phyloP scores from a whole-genome alignment of 2,113 vertebrate genomes.

The Brachypodius melanocephalos region DNA sequence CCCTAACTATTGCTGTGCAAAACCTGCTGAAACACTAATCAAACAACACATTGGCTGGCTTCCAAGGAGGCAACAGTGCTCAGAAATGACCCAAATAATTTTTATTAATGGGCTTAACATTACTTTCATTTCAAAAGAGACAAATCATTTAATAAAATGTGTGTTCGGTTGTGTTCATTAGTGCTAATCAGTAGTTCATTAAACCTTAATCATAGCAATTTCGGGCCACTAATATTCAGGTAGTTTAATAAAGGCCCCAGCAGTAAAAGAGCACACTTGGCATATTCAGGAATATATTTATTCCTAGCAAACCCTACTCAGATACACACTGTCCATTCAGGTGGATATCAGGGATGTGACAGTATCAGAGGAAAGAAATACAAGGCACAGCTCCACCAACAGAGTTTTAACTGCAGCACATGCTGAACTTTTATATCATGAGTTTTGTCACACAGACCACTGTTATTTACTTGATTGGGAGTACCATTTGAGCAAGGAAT shows the following conservation, averaged over 20 bases:
- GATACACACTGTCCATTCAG: neutral
- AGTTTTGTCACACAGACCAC: neutral
- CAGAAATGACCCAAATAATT: conserved; percentile 68
- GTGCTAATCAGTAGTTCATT: conserved; percentile 64
- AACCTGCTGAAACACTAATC: neutral
- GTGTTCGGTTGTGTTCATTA: conserved; percentile 66
- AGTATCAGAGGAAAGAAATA: neutral
- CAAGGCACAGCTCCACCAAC: neutral
- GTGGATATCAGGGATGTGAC: neutral
- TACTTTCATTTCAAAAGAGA: conserved; percentile 67
- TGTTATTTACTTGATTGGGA: neutral
- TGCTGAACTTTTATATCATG: neutral
- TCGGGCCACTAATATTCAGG: conserved; percentile 42
- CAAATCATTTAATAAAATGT: conserved; percentile 68
- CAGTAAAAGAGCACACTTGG: conserved; percentile 29
- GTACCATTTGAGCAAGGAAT: neutral
- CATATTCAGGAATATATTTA: conserved; percentile 6
- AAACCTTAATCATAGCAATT: conserved; percentile 64
- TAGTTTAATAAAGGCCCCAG: conserved; percentile 55
- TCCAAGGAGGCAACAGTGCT: conserved; percentile 40
- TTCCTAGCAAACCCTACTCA: neutral
- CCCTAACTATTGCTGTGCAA: neutral
- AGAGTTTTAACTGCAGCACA: neutral
- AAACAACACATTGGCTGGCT: neutral
- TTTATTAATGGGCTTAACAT: conserved; percentile 68